Base-by-base conservation (phyloP, 2,888 invertebrate species). In the Adela reaumurella region DNA sequence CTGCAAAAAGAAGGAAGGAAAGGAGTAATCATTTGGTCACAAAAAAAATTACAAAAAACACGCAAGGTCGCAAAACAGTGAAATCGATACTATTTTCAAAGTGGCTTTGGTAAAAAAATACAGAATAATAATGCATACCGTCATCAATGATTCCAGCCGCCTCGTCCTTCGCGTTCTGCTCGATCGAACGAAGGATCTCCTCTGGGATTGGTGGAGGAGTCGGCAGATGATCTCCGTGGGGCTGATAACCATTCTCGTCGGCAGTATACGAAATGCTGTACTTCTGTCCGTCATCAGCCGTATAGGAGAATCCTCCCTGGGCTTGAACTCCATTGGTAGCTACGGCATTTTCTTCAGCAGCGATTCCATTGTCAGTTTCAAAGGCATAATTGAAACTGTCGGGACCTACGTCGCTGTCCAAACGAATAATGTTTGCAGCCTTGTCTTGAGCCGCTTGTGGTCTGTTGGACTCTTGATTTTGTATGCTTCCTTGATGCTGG, bases 181-280 rank as follows among this genome's bases (percentile, higher is more conserved):
- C 69, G 53, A 74, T 57, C 14, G 74, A 64, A 54, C 60, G 65
- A 54, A 70, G 52, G n/a, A 74, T 74, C 35, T 68, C 74, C 6
- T 58, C 59, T 1, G 76, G 73, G 43, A 73, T 70, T 0, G 76
- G 74, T 2, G 69, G 74, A 1, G 74, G 67, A 2, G 73, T 74
- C 0, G 76, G 76, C 44, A 77, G 55, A 57, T 74, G 74, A 20
- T 61, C 65, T 8, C 74, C 76, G 20, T 59, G 61, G 0, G 76
- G 70, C 53, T 63, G 65, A 48, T 68, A 74, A 0, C 76, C 77
- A 20, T 57, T 64, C 52, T 71, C 63, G 51, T 68, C 74, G 47
- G 76, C 76, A 0, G 69, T 71, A 51, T 76, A 76, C 4, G 67
- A 64, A 28, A 74, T 66, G 58, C 64, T 69, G 54, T 76, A 74